Conservation (phyloP, 23 tunicate species). For the Trididemnum miniatum region DNA sequence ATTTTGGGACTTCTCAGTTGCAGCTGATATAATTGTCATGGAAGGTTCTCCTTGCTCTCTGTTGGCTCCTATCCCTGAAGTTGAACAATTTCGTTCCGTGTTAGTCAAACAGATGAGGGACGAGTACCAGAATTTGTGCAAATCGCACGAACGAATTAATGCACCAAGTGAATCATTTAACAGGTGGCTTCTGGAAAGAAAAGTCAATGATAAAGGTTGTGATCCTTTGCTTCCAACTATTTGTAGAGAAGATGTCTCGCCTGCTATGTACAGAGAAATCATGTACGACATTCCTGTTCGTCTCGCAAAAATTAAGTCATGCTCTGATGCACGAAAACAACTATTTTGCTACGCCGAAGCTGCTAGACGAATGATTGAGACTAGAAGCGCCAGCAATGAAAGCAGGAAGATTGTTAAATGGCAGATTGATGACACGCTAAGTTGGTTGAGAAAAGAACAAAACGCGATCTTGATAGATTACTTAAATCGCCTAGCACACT, state of each 20-base stretch:
- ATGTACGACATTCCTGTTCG: constrained; percentile 87
- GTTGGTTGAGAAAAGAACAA: constrained; percentile 79
- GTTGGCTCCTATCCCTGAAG: constrained; percentile 73
- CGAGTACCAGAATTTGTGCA: constrained; percentile 77
- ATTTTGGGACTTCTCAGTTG: constrained; percentile 65
- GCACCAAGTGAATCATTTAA: constrained; percentile 86
- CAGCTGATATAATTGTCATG: constrained; percentile 60
- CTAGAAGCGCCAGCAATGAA: constrained; percentile 39
- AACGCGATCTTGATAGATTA: constrained; percentile 78
- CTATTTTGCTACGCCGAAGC: constrained; percentile 80
- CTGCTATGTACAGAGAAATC: constrained; percentile 88
- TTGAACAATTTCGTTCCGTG: constrained; percentile 56
- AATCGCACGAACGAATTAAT: constrained; percentile 76
- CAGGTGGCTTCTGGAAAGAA: constrained; percentile 84
- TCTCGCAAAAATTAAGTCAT: constrained; percentile 63
- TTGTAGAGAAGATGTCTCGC: constrained; percentile 67
- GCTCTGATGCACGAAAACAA: constrained; percentile 83
- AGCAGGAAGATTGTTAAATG: constrained; percentile 74
- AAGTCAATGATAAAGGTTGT: constrained; percentile 64
- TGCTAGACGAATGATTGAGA: constrained; percentile 74
- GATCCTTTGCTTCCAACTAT: constrained; percentile 79
- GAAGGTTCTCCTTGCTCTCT: constrained; percentile 73
- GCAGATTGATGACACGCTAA: constrained; percentile 78
- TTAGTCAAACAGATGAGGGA: constrained; percentile 55
- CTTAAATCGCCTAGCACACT: constrained; percentile 54